These are phyloP conservation scores for Eumeta japonica DNA, from an alignment of 1,140 invertebrate species.

Conservation along the genomic window DNA sequence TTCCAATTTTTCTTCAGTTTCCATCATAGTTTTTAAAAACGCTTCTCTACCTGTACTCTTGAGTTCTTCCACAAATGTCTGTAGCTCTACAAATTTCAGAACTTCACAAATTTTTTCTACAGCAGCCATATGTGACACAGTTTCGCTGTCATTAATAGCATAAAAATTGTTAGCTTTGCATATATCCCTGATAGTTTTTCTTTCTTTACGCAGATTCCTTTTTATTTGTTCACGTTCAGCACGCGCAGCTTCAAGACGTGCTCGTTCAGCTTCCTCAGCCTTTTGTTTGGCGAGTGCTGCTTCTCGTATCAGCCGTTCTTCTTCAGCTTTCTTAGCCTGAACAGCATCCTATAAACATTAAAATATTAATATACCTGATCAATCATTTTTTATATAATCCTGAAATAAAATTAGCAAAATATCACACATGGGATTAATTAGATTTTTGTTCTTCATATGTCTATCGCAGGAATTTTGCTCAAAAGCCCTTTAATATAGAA, in stretches of 20 bases:
- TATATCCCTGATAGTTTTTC: constrained; percentile 80
- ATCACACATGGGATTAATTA: neutral
- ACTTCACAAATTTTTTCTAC: constrained; percentile 88
- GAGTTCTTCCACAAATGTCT: constrained; percentile 74
- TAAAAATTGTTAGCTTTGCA: constrained; percentile 91
- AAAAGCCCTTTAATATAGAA: no score
- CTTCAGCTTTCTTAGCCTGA: constrained; percentile 79
- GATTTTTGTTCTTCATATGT: no score
- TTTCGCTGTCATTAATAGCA: constrained; percentile 70
- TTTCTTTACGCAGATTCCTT: constrained; percentile 80
- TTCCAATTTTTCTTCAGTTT: constrained; percentile 73
- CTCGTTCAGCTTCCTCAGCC: constrained; percentile 77
- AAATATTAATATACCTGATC: constrained; percentile 3
- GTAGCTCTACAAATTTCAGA: constrained; percentile 70
- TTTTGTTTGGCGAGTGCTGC: constrained; percentile 78
- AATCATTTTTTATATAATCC: no score
- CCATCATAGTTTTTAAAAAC: constrained; percentile 68
- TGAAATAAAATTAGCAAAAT: neutral
- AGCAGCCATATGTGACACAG: constrained; percentile 80
- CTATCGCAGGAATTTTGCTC: no score
- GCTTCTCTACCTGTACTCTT: constrained; percentile 63
- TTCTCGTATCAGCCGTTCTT: constrained; percentile 71
- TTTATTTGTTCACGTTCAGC: constrained; percentile 85
- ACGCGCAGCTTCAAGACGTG: constrained; percentile 75
- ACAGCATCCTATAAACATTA: constrained; percentile 68